Conservation (phyloP, 2,797 vertebrate species). For the Sebastes cheni region DNA sequence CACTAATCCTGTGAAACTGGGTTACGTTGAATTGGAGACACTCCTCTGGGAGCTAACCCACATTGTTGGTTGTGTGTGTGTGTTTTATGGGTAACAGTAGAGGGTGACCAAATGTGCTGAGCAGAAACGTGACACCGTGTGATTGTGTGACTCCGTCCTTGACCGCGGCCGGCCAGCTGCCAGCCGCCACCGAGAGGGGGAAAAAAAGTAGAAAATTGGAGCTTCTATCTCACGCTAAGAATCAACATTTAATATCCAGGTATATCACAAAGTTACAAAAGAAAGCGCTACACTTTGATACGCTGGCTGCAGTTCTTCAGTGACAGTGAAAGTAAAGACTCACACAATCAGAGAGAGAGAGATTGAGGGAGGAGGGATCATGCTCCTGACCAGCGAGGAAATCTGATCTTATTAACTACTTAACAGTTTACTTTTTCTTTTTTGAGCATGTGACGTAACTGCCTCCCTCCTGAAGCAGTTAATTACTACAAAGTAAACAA, state of each 20-base stretch:
- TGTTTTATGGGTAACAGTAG: conserved; percentile 17
- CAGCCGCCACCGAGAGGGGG: neutral
- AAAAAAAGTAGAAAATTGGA: conserved; percentile 2
- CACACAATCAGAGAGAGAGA: neutral
- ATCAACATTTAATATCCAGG: neutral
- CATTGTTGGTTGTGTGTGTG: neutral
- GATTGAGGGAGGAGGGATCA: neutral
- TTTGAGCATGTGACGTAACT: conserved; percentile 53
- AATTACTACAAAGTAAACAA: neutral
- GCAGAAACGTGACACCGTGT: conserved; percentile 60
- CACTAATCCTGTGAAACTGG: conserved; percentile 4
- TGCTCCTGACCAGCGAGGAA: conserved; percentile 18
- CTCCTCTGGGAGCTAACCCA: neutral
- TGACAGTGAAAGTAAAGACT: neutral
- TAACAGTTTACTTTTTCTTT: conserved; percentile 56
- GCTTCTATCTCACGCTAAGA: neutral
- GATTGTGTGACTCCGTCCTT: conserved; percentile 56
- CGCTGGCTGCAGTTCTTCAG: neutral
- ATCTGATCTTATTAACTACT: conserved; percentile 71
- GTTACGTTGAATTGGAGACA: neutral
- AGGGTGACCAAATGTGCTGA: conserved; percentile 30
- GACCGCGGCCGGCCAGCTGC: conserved; percentile 40
- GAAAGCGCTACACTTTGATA: neutral
- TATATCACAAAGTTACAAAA: neutral
- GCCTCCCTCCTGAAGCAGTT: neutral